Percentiles rank a stretch among this genome's conserved stretches.
Evolutionary conservation across 2,888 invertebrate genomes (phyloP).

Genomic region (Polyommatus icarus): DNA sequence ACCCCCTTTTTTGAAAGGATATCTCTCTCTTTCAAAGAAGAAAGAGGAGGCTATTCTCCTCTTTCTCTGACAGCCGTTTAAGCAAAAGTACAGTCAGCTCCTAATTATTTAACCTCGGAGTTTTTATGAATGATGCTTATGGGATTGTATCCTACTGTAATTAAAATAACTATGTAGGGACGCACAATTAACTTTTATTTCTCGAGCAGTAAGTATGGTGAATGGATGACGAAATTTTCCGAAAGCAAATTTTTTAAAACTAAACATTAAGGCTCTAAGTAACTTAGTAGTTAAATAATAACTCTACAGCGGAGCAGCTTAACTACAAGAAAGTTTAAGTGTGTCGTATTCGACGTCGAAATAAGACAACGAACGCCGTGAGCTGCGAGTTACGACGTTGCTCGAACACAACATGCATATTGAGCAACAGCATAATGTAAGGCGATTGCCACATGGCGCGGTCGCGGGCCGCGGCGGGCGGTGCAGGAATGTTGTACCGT

Average conservation of each 20-base stretch:
- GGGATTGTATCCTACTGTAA: neutral
- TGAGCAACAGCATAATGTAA: conserved; percentile 72
- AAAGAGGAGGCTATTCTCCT: neutral
- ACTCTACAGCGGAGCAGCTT: neutral
- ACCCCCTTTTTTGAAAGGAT: neutral
- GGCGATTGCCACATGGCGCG: conserved; percentile 64
- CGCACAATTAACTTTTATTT: neutral
- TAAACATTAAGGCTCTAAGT: neutral
- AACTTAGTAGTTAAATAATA: neutral
- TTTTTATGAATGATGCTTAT: neutral
- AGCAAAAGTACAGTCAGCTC: no score
- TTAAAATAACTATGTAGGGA: neutral
- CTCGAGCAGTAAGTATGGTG: no score
- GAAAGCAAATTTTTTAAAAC: neutral
- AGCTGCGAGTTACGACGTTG: conserved; percentile 38
- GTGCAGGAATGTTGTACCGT: conserved; percentile 67
- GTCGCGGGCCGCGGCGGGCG: conserved; percentile 38
- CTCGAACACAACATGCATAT: conserved; percentile 53
- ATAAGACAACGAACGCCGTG: neutral
- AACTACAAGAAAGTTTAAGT: neutral
- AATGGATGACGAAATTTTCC: neutral
- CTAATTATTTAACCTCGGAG: neutral
- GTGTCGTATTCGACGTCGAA: neutral
- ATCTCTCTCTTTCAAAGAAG: neutral
- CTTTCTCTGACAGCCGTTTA: neutral